phyloP scores from a whole-genome alignment of 2,888 invertebrate species.

The Desoria tigrina region DNA sequence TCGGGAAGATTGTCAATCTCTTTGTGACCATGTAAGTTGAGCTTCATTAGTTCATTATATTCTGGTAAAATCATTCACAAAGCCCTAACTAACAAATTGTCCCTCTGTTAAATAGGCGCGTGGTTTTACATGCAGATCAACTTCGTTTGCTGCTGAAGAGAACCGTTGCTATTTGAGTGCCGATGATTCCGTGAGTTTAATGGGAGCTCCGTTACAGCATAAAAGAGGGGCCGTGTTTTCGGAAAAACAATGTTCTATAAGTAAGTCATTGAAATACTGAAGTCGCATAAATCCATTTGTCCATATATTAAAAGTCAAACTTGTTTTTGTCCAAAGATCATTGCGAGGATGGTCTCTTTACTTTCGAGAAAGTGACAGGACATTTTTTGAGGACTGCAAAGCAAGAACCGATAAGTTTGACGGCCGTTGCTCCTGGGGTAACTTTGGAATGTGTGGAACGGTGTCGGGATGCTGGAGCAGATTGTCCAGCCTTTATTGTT shows the following conservation, averaged over 20 bases:
- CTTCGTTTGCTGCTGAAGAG: conserved; percentile 56
- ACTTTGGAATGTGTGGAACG: conserved; percentile 55
- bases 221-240: conserved; percentile 56
- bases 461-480: conserved; percentile 57
- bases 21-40: conserved; percentile 57
- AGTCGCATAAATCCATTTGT: neutral
- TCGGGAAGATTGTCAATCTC: conserved; percentile 57
- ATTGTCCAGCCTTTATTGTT: conserved; percentile 59
- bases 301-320: neutral
- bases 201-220: conserved; percentile 55
- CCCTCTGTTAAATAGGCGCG: conserved; percentile 53
- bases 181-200: conserved; percentile 58
- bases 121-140: conserved; percentile 58
- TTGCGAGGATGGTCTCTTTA: conserved; percentile 58
- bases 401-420: conserved; percentile 56
- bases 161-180: conserved; percentile 59
- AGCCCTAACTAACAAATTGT: neutral
- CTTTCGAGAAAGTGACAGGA: conserved; percentile 59
- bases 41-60: neutral
- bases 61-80: conserved; percentile 2
- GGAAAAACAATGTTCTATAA: conserved; percentile 58
- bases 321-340: conserved; percentile 54
- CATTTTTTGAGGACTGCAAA: conserved; percentile 57
- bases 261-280: conserved; percentile 53
- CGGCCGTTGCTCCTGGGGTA: conserved; percentile 55